A percentile compares a stretch with the other conserved stretches of the same genome.
phyloP scores from a whole-genome alignment of 2,113 vertebrate species.

The Crotalus helleri region DNA sequence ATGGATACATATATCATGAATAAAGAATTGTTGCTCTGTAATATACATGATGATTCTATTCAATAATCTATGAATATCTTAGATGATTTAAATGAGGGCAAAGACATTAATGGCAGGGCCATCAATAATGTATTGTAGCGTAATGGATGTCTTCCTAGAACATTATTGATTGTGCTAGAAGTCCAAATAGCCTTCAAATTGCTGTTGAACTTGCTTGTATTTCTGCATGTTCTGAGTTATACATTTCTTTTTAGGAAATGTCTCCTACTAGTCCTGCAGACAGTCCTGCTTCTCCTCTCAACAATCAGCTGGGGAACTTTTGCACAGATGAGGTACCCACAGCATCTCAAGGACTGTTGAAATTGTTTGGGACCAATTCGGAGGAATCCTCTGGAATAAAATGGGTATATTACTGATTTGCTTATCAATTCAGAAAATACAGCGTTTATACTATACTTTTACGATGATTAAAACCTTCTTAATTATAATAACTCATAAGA shows the following conservation, averaged over 20 bases:
- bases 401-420: constrained; percentile 67
- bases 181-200: not conserved
- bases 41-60: not conserved
- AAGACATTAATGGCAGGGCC: not conserved
- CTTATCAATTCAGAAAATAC: not conserved
- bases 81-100: not conserved
- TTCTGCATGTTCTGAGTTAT: not conserved
- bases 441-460: not conserved
- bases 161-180: not conserved
- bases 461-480: not conserved
- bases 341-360: constrained; percentile 83
- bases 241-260: constrained; percentile 39
- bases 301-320: constrained; percentile 53
- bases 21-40: not conserved
- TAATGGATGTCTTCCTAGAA: not conserved
- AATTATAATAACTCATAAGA: not conserved
- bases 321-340: constrained; percentile 79
- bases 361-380: constrained; percentile 79
- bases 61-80: not conserved
- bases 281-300: constrained; percentile 44
- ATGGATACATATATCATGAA: not conserved
- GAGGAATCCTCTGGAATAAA: constrained; percentile 83
- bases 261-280: constrained; percentile 60
- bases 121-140: not conserved
- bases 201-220: not conserved